These are phyloP conservation scores for Hemaris fuciformis DNA, from an alignment of 2,888 invertebrate species.

Conservation along the genomic window DNA sequence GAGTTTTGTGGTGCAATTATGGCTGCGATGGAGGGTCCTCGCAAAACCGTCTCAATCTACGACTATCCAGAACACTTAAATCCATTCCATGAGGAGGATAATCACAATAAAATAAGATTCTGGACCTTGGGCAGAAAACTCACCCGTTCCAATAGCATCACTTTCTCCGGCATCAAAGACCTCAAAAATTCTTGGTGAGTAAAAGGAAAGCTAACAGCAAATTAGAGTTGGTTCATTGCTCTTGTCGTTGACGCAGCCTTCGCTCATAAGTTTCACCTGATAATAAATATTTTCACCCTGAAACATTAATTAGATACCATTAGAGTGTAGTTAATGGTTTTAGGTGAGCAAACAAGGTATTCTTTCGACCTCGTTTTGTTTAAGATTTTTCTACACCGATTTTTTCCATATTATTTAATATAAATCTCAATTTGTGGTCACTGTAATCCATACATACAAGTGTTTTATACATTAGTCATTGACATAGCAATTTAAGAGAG, in stretches of 20 bases:
- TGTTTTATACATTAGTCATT: background rate
- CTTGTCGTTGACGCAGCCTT: slow-evolving; percentile 20
- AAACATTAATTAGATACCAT: slow-evolving; percentile 34
- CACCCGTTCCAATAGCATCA: slow-evolving; percentile 83
- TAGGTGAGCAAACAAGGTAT: slow-evolving; percentile 14
- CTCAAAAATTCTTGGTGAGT: slow-evolving; percentile 83
- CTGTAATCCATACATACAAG: background rate
- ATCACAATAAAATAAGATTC: slow-evolving; percentile 83
- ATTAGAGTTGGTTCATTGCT: background rate
- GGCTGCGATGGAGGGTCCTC: slow-evolving; percentile 66
- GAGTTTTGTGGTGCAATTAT: slow-evolving; percentile 53
- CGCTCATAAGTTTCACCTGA: slow-evolving; percentile 32
- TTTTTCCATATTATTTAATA: background rate
- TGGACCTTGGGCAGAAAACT: slow-evolving; percentile 82
- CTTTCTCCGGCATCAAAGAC: slow-evolving; percentile 80
- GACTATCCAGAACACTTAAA: slow-evolving; percentile 90
- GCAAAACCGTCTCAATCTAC: slow-evolving; percentile 82
- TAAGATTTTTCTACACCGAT: background rate
- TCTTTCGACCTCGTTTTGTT: slow-evolving; percentile 14
- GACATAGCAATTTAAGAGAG: too few species aligned
- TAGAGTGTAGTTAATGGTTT: slow-evolving; percentile 15
- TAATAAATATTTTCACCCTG: slow-evolving; percentile 34
- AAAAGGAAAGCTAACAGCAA: background rate
- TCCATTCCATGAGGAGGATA: slow-evolving; percentile 86
- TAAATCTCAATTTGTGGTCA: too few species aligned